Conservation (phyloP, 2,888 invertebrate species). For the Phortica magna region DNA sequence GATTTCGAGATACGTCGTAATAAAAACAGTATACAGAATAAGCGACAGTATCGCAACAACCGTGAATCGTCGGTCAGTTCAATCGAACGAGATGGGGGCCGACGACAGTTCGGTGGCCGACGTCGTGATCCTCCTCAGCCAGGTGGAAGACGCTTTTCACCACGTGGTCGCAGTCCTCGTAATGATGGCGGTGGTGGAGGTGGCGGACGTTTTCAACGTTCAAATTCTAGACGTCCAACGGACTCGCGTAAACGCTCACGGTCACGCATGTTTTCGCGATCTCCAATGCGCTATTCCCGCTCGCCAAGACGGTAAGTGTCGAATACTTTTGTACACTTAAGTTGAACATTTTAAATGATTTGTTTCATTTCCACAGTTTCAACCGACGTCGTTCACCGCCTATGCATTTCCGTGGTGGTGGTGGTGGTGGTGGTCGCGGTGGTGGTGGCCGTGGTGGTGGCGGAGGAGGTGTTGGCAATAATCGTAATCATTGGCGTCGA, state of each 20-base stretch:
- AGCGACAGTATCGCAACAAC: slow-evolving; percentile 92
- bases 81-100: slow-evolving; percentile 70
- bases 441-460: slow-evolving; percentile 59
- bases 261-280: slow-evolving; percentile 74
- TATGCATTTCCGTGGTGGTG: slow-evolving; percentile 66
- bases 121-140: slow-evolving; percentile 66
- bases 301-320: slow-evolving; percentile 74
- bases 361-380: slow-evolving; percentile 59
- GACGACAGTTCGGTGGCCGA: slow-evolving; percentile 65
- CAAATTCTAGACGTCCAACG: slow-evolving; percentile 73
- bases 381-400: slow-evolving; percentile 74
- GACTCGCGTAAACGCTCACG: slow-evolving; percentile 73
- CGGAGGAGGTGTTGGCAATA: slow-evolving; percentile 62
- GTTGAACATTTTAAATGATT: not conserved
- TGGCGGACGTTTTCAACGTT: slow-evolving; percentile 70
- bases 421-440: slow-evolving; percentile 60
- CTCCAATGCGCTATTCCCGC: slow-evolving; percentile 74
- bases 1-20: slow-evolving; percentile 87
- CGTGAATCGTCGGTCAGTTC: slow-evolving; percentile 85
- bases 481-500: slow-evolving; percentile 63
- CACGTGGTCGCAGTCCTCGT: slow-evolving; percentile 66
- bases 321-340: not conserved
- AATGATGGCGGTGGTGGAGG: slow-evolving; percentile 54
- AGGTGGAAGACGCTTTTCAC: slow-evolving; percentile 64
- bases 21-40: slow-evolving; percentile 90